Evolutionary conservation across 2,113 vertebrate species (phyloP), one percentile per base, ranked within the genome.

Genomic region (Symphodus melops): DNA sequence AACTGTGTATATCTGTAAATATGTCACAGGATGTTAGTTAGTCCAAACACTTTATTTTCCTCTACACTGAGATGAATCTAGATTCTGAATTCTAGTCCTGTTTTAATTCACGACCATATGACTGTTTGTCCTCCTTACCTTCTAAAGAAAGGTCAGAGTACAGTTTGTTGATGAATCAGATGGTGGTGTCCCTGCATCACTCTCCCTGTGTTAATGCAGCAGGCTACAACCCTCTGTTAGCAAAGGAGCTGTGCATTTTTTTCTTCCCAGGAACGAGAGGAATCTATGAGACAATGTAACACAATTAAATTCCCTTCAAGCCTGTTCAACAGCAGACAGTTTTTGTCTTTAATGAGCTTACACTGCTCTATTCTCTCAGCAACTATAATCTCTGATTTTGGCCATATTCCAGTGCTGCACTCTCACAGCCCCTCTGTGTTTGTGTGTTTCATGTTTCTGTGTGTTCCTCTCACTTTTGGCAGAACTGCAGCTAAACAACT

Each of bases 321-420:
- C 87, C 86, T 88, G 84, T 84, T 92, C 84, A 89, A 88, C 75
- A 86, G 83, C 83, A 88, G 89, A 83, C 87, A 75, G 77, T 88
- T 92, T 93, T 85, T 90, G 89, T 88, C 77, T 90, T 91, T 93
- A 94, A 94, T 93, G 90, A 93, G 92, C 89, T 93, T 88, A 91
- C 88, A 87, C 85, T 56, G 61, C 82, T 90, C 89, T 83, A 86
- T 93, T 92, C 89, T 90, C 85, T 85, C 79, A 72, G 76, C 76
- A 84, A 87, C 83, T 88, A 88, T 93, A 92, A 93, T 93, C 92
- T 85, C 83, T 86, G 61, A 77, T 86, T 92, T 90, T 94, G 88
- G 90, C 92, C 84, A 72, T 75, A 78, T 90, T 94, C 93, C 92
- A 91, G 68, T 65, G 3, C 59, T 62, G 56, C 67, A 68, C 89